A percentile compares a stretch with the other conserved stretches of the same genome.
Conservation (phyloP, 2,797 vertebrate species). For the Spinibarbus caldwelli region DNA sequence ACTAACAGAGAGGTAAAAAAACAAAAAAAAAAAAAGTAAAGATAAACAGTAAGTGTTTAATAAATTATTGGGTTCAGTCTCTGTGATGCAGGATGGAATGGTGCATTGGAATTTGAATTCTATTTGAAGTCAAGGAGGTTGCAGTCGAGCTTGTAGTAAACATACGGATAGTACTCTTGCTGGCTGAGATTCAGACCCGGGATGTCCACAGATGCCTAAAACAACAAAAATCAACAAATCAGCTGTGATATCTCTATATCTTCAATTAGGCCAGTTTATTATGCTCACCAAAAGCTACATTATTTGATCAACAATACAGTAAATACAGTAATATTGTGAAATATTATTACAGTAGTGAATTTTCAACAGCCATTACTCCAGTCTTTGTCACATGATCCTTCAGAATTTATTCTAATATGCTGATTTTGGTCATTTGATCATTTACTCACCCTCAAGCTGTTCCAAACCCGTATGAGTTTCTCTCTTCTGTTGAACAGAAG, state of each 20-base stretch:
- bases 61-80: slow-evolving; percentile 7
- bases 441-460: background rate
- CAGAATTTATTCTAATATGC: background rate
- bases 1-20: background rate
- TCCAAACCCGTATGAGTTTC: background rate
- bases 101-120: slow-evolving; percentile 83
- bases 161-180: slow-evolving; percentile 97
- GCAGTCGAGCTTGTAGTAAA: slow-evolving; percentile 98
- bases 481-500: background rate
- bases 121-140: slow-evolving; percentile 97
- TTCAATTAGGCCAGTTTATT: background rate
- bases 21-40: background rate
- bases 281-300: background rate
- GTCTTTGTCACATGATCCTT: background rate
- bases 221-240: slow-evolving; percentile 12
- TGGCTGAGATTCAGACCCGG: slow-evolving; percentile 96
- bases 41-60: slow-evolving; percentile 14
- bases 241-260: background rate
- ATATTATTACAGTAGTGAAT: background rate
- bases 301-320: background rate
- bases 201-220: slow-evolving; percentile 93
- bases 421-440: background rate
- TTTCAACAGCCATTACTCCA: background rate
- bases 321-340: background rate
- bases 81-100: background rate